Evolutionary conservation across 2,797 vertebrate species (phyloP).

Genomic region (Enteromius fasciolatus): DNA sequence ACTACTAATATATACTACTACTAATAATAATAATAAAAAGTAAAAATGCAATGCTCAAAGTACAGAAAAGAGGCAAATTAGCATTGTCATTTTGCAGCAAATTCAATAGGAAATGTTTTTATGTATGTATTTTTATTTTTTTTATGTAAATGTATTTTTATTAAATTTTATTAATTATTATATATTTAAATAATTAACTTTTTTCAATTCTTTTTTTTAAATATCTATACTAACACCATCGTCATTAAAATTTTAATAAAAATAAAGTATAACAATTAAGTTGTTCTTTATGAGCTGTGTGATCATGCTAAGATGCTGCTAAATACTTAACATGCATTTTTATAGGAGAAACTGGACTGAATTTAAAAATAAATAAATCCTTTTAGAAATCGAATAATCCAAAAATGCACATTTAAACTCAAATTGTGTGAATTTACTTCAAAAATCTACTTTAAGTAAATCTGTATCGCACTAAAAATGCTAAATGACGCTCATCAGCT

Average conservation of each 20-base stretch:
- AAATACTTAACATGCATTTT: background rate
- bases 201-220: too few species aligned
- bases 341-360: background rate
- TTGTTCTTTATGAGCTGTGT: background rate
- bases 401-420: background rate
- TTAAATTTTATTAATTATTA: too few species aligned
- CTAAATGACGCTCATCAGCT: conserved; percentile 20
- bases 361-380: background rate
- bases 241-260: background rate
- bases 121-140: too few species aligned
- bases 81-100: too few species aligned
- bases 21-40: too few species aligned
- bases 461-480: background rate
- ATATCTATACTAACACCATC: background rate
- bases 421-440: background rate
- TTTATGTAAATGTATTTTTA: too few species aligned
- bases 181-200: too few species aligned
- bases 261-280: background rate
- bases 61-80: too few species aligned
- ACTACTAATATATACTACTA: too few species aligned
- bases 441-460: background rate
- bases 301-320: background rate
- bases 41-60: too few species aligned
- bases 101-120: too few species aligned
- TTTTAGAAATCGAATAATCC: background rate